These are phyloP conservation scores for Lipotes vexillifer DNA, from an alignment of 2,113 vertebrate genomes.

Conservation along the genomic window DNA sequence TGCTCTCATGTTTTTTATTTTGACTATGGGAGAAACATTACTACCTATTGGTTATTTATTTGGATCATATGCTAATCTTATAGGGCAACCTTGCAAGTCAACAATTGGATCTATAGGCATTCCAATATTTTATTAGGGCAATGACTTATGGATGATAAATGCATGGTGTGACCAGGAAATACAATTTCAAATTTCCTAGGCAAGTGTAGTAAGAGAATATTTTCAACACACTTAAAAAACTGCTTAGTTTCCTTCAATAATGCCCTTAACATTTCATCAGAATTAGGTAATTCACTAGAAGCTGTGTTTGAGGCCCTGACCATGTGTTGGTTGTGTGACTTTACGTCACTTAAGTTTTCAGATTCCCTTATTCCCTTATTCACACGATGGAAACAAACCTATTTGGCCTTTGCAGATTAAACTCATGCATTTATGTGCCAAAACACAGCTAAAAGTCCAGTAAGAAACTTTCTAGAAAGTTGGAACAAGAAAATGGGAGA, in stretches of 20 bases:
- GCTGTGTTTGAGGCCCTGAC: neutral
- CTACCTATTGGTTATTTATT: neutral
- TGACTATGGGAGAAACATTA: neutral
- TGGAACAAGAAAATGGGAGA: neutral
- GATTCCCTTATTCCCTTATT: neutral
- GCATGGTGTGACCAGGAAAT: neutral
- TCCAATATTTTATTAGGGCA: neutral
- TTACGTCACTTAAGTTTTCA: neutral
- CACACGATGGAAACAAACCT: neutral
- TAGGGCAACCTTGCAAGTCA: neutral
- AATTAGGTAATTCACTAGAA: neutral
- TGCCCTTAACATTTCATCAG: neutral
- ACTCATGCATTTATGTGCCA: neutral
- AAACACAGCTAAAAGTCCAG: neutral
- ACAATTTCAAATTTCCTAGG: neutral
- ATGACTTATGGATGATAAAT: neutral
- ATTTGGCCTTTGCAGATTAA: neutral
- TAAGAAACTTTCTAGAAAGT: neutral
- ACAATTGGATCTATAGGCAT: neutral
- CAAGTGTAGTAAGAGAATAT: neutral
- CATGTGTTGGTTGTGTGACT: neutral
- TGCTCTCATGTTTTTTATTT: neutral
- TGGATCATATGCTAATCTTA: neutral
- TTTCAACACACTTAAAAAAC: neutral
- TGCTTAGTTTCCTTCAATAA: neutral